phyloP scores from a whole-genome alignment of 2,888 invertebrate species.

The Cotesia congregata region DNA sequence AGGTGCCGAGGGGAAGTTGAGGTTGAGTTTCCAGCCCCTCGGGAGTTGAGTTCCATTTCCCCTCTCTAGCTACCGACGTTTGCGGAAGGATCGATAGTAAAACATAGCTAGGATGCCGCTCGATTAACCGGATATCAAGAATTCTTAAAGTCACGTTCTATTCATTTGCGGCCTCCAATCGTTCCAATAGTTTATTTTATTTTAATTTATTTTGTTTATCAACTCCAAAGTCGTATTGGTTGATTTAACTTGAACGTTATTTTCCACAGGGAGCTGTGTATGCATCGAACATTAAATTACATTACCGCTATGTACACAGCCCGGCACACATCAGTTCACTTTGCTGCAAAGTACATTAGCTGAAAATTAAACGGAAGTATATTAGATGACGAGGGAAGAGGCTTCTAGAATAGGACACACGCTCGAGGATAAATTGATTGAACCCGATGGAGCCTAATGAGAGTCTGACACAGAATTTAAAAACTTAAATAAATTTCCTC shows the following conservation, averaged over 20 bases:
- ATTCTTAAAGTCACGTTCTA: slow-evolving; percentile 7
- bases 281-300: background rate
- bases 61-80: slow-evolving; percentile 1
- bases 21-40: slow-evolving; percentile 18
- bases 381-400: slow-evolving; percentile 1
- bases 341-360: background rate
- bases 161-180: background rate
- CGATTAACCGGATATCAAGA: slow-evolving; percentile 2
- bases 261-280: background rate
- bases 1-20: slow-evolving; percentile 2
- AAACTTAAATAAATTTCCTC: slow-evolving; percentile 18
- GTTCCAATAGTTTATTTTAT: background rate
- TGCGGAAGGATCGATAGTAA: slow-evolving; percentile 19
- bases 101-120: slow-evolving; percentile 10
- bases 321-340: background rate
- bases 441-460: slow-evolving; percentile 66
- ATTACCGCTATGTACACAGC: background rate
- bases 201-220: background rate
- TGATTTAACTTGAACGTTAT: background rate
- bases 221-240: no score
- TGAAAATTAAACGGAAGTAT: slow-evolving; percentile 18
- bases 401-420: slow-evolving; percentile 26
- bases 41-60: slow-evolving; percentile 3
- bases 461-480: slow-evolving; percentile 51
- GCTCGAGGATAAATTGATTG: slow-evolving; percentile 55